Evolutionary conservation across 2,888 invertebrate species (phyloP).

Genomic region (Caenorhabditis sinica): DNA sequence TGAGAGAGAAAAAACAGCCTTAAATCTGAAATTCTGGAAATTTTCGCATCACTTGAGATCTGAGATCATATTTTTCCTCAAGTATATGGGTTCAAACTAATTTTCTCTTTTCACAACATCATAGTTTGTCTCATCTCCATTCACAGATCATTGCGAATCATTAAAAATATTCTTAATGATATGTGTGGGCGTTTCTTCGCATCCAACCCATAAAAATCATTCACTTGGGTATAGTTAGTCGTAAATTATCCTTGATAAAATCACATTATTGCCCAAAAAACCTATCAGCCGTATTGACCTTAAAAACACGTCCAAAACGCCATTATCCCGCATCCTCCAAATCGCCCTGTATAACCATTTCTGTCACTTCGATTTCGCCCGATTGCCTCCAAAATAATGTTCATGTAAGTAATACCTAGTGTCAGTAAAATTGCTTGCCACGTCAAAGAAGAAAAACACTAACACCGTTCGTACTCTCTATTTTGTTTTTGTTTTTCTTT

Average conservation of each 20-base stretch:
- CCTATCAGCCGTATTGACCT: conserved; percentile 25
- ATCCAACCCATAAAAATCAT: background rate
- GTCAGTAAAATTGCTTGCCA: background rate
- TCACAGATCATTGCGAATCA: background rate
- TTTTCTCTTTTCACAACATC: background rate
- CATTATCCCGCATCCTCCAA: conserved; percentile 16
- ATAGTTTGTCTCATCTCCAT: background rate
- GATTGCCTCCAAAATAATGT: conserved; percentile 19
- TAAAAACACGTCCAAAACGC: conserved; percentile 33
- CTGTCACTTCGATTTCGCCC: conserved; percentile 34
- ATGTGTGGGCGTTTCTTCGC: background rate
- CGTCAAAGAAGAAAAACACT: background rate
- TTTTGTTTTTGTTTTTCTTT: conserved; percentile 12
- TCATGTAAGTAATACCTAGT: conserved; percentile 18
- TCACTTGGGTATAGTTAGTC: background rate
- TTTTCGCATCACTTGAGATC: too few relatives aligned
- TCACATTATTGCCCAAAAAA: conserved; percentile 11
- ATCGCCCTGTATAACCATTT: background rate
- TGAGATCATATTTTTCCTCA: background rate
- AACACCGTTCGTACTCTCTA: background rate
- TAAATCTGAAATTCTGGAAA: background rate
- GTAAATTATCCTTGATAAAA: conserved; percentile 8
- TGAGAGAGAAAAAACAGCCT: background rate
- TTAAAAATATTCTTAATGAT: background rate
- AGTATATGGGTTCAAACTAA: background rate